A percentile compares a stretch with the other conserved stretches of the same genome.
Conservation (phyloP, 92 coral and sea anemone species). For the Micromussa lordhowensis region DNA sequence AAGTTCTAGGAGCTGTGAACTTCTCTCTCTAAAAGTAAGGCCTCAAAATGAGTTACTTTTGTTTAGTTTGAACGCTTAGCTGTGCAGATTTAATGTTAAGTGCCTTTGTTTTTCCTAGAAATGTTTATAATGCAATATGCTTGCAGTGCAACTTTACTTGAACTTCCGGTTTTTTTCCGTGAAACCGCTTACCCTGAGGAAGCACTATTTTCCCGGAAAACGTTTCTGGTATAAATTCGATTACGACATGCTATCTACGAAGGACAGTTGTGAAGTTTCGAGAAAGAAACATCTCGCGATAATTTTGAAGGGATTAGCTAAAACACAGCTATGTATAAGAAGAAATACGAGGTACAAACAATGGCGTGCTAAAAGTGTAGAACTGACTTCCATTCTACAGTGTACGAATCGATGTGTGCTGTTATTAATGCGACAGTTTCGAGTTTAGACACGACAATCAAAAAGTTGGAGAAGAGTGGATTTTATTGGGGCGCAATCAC, state of each 20-base stretch:
- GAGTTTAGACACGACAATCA: conserved; percentile 6
- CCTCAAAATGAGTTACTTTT: neutral
- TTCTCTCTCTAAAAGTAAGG: neutral
- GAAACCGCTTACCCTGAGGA: neutral
- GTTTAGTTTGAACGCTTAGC: neutral
- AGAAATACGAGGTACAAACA: neutral
- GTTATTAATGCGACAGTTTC: conserved; percentile 13
- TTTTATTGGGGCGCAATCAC: conserved; percentile 71
- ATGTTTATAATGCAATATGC: neutral
- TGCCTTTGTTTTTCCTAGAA: conserved; percentile 2
- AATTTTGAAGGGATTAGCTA: conserved; percentile 9
- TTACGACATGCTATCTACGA: neutral
- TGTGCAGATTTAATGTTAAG: neutral
- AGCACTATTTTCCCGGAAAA: neutral
- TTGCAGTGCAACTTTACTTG: neutral
- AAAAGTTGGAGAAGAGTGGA: conserved; percentile 48
- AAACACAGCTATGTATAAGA: neutral
- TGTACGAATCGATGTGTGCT: conserved; percentile 11
- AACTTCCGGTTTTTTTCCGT: neutral
- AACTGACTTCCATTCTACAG: neutral
- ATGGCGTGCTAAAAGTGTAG: neutral
- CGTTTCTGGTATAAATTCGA: conserved; percentile 1
- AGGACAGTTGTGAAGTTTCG: neutral
- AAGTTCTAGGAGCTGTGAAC: neutral
- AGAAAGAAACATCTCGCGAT: neutral